Conservation (phyloP, 1,140 invertebrate genomes). For the Samia ricini region DNA sequence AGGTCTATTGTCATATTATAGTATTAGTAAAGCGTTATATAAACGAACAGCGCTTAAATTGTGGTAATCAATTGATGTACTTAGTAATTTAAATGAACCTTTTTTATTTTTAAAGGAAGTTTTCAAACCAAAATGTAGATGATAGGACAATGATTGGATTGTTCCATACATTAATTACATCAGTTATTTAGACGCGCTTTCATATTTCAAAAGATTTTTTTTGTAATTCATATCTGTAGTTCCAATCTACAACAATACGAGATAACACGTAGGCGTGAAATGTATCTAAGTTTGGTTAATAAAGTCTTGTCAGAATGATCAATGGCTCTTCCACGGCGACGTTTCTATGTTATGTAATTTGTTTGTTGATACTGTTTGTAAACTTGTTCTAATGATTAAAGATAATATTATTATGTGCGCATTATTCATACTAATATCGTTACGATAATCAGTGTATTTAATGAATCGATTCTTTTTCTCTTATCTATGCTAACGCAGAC, state of each 20-base stretch:
- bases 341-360: not conserved
- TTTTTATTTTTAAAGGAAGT: too few species aligned
- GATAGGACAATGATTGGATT: too few species aligned
- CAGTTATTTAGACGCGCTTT: not conserved
- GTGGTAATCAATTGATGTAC: too few species aligned
- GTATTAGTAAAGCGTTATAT: too few species aligned
- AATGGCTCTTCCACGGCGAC: not conserved
- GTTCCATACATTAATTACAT: not conserved
- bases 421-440: not conserved
- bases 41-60: too few species aligned
- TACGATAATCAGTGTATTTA: not conserved
- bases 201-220: not conserved
- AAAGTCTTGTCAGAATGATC: not conserved
- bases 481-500: not conserved
- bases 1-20: too few species aligned
- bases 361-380: not conserved
- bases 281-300: not conserved
- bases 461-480: not conserved
- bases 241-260: not conserved
- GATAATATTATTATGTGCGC: not conserved
- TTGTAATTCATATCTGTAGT: not conserved
- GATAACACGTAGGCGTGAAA: not conserved
- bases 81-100: too few species aligned
- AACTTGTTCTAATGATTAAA: not conserved
- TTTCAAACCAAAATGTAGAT: too few species aligned